Conservation (phyloP, 2,113 vertebrate species). For the Tachysurus vachellii region DNA sequence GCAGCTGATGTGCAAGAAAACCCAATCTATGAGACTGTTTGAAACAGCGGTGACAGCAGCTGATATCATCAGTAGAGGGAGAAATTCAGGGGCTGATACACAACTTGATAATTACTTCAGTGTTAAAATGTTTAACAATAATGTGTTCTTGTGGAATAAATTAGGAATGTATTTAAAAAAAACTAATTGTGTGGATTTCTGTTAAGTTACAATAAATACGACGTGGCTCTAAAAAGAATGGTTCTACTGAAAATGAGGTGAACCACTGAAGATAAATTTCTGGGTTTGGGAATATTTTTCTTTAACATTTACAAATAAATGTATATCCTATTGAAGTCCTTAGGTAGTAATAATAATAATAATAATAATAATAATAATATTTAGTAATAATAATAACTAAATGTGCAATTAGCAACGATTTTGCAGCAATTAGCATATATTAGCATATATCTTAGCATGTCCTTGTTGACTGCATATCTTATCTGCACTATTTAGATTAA, state of each 20-base stretch:
- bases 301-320: neutral
- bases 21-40: neutral
- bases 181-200: neutral
- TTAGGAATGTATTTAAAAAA: neutral
- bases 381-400: too few relatives aligned
- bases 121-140: neutral
- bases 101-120: neutral
- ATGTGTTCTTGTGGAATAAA: neutral
- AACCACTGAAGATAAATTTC: neutral
- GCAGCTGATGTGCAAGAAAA: neutral
- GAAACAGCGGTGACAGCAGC: neutral
- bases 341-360: too few relatives aligned
- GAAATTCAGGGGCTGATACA: neutral
- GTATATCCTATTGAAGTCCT: too few relatives aligned
- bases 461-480: too few relatives aligned
- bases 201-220: neutral
- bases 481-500: too few relatives aligned
- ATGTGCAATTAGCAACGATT: too few relatives aligned
- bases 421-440: too few relatives aligned
- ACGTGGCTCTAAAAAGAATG: neutral
- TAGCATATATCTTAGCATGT: too few relatives aligned
- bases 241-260: neutral
- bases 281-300: neutral
- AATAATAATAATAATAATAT: too few relatives aligned
- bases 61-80: neutral